Conservation (phyloP, 2,113 vertebrate genomes). For the Craseonycteris thonglongyai region DNA sequence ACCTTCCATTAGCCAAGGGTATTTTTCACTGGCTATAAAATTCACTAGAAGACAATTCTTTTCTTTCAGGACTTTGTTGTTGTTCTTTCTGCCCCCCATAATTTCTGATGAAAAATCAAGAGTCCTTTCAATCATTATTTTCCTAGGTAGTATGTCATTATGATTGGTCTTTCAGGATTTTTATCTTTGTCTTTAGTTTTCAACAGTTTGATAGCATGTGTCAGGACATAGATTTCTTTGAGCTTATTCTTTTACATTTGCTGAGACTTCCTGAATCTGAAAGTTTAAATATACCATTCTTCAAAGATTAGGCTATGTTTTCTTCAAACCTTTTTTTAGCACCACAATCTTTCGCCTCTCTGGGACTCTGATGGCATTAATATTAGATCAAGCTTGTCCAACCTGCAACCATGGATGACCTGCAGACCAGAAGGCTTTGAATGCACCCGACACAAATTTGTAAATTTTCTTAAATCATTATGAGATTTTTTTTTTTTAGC, state of each 20-base stretch:
- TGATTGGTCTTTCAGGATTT: background rate
- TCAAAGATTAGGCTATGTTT: background rate
- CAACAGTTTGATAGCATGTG: background rate
- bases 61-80: background rate
- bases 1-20: background rate
- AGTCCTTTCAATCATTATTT: background rate
- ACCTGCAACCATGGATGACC: no score
- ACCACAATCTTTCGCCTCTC: background rate
- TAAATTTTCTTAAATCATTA: no score
- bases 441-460: no score
- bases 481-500: no score
- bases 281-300: background rate
- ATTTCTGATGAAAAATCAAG: slow-evolving; percentile 1
- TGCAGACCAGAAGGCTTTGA: no score
- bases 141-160: background rate
- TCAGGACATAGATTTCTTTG: background rate
- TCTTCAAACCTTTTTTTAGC: background rate
- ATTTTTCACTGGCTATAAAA: background rate
- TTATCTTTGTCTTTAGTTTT: background rate
- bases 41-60: background rate
- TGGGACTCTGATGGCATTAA: background rate
- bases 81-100: background rate
- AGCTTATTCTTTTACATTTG: background rate
- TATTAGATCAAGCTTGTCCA: no score
- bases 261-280: background rate